These are phyloP conservation scores for Anorthoa munda DNA, from an alignment of 2,888 invertebrate species.

Conservation along the genomic window DNA sequence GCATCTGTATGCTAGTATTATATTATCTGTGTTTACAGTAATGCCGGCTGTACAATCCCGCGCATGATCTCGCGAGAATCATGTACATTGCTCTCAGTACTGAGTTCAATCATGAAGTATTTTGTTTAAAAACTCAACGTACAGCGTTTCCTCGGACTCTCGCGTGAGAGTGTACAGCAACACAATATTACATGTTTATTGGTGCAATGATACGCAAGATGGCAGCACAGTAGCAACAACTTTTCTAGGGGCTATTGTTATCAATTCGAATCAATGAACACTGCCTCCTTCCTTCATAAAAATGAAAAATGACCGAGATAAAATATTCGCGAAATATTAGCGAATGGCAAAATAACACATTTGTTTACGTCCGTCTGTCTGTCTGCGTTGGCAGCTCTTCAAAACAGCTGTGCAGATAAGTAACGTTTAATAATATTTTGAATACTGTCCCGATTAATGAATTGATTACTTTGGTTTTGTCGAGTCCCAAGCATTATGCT, in stretches of 20 bases:
- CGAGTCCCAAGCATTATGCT: no score
- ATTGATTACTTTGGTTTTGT: not conserved
- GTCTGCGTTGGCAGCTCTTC: conserved; percentile 53
- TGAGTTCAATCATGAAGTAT: no score
- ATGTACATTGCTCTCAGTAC: no score
- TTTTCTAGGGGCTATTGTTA: not conserved
- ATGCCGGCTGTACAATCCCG: no score
- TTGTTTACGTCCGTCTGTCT: conserved; percentile 7
- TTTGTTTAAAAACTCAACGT: no score
- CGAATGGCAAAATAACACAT: conserved; percentile 18
- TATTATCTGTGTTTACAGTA: no score
- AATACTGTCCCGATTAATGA: not conserved
- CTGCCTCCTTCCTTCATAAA: not conserved
- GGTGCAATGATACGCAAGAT: not conserved
- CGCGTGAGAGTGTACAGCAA: no score
- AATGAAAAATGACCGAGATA: not conserved
- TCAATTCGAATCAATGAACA: not conserved
- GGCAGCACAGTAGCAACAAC: not conserved
- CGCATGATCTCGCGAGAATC: no score
- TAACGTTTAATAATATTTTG: conserved; percentile 20
- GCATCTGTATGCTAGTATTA: no score
- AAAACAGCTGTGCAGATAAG: conserved; percentile 31
- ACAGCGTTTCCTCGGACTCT: no score
- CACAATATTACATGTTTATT: not conserved
- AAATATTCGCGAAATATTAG: conserved; percentile 20